Evolutionary conservation across 2,797 vertebrate species (phyloP), one percentile per base, ranked within the genome.

Genomic region (Buphagus erythrorhynchus): DNA sequence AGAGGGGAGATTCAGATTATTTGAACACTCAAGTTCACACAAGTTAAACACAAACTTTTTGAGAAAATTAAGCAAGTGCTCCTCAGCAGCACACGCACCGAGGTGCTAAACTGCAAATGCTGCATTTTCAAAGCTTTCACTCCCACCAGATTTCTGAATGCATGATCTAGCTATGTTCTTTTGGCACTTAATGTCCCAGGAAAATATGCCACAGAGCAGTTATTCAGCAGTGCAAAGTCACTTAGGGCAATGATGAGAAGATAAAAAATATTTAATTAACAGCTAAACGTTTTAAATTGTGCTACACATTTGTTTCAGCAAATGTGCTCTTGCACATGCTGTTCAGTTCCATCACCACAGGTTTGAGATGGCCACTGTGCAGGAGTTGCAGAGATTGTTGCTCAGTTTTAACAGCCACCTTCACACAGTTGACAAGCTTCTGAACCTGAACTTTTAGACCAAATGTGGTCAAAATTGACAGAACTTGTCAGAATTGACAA

Each of bases 81-180:
- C 42, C 54, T 86, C 48, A 43, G 57, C 21, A 59, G 35, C 43
- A 21, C 2, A 31, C 21, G 29, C 45, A 66, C 62, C 28, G 61
- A 81, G 20, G 8, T 22, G 21, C 14, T 25, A 38, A 35, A 26
- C 21, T 58, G 29, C 72, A 92, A 88, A 85, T 11, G 24, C 14
- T 10, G 17, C 13, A 14, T 75, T 86, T 61, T 54, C 52, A 83
- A 74, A 80, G 33, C 26, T 52, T 62, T 68, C 65, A 36, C 9
- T 29, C 5, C 31, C 15, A n/a, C 12, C 33, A n/a, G 18, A 28
- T 29, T 52, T 68, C 65, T 19, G 52, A 89, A 67, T 13, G 29
- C 12, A 54, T 0, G 0, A 40, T 28, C 46, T 20, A 42, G 38
- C 31, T 36, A 5, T 1, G 1, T 40, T 83, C 61, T 42, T 68